A percentile compares a stretch with the other conserved stretches of the same genome.
Evolutionary conservation across 1,140 invertebrate species (phyloP).

Genomic region (Drosophila chauvacae): DNA sequence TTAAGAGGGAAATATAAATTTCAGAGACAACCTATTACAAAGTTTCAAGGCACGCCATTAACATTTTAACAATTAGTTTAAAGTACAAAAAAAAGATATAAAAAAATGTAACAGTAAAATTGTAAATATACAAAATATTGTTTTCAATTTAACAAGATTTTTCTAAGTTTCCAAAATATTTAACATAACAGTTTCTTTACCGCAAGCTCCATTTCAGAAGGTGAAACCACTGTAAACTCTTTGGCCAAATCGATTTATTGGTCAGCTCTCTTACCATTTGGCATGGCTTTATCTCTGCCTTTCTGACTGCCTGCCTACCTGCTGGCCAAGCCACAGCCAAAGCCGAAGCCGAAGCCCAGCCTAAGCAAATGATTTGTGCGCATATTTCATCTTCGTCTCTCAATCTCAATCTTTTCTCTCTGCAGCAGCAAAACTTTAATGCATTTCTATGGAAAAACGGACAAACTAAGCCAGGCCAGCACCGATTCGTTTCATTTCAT

Average conservation of each 20-base stretch:
- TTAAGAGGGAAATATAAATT: too few relatives aligned
- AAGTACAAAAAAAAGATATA: background rate
- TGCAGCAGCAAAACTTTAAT: conserved; percentile 57
- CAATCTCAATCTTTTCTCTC: conserved; percentile 41
- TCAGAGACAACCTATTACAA: background rate
- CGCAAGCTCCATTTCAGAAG: background rate
- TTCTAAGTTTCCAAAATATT: background rate
- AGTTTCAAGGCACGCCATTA: background rate
- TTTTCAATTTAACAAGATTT: background rate
- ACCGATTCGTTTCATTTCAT: conserved; percentile 77
- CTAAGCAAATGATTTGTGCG: conserved; percentile 75
- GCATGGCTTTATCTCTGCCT: conserved; percentile 43
- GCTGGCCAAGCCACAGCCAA: conserved; percentile 46
- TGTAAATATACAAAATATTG: background rate
- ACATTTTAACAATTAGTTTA: background rate
- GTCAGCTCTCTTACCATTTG: conserved; percentile 40
- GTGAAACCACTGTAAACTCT: conserved; percentile 21
- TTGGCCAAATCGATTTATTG: conserved; percentile 52
- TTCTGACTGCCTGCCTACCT: conserved; percentile 44
- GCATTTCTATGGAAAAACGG: conserved; percentile 66
- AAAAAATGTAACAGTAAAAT: too few relatives aligned
- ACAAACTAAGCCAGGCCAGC: conserved; percentile 35
- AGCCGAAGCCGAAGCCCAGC: conserved; percentile 34
- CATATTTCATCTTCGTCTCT: conserved; percentile 65
- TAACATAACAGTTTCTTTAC: background rate